A percentile compares a stretch with the other conserved stretches of the same genome.
Evolutionary conservation across 2,888 invertebrate genomes (phyloP).

Genomic region (Didymodactylos carnosus): DNA sequence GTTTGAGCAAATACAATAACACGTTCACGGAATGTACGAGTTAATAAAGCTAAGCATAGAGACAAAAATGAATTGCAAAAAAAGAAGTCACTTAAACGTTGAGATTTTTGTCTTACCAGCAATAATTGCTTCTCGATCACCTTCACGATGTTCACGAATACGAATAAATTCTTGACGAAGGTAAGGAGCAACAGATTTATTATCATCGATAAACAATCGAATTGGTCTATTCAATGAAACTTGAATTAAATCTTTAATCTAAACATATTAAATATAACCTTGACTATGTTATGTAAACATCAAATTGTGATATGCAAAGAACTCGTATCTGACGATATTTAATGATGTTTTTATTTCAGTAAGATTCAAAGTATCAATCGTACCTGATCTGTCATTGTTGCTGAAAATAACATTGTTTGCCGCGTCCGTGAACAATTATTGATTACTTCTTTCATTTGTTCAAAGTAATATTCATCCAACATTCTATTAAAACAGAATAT

Average conservation of each 20-base stretch:
- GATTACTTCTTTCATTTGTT: slow-evolving; percentile 95
- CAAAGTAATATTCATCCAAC: slow-evolving; percentile 92
- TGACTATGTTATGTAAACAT: too few relatives aligned
- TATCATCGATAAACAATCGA: slow-evolving; percentile 80
- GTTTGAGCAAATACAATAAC: slow-evolving; percentile 89
- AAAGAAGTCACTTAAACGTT: slow-evolving; percentile 29
- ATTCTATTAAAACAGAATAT: slow-evolving; percentile 45
- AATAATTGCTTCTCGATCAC: slow-evolving; percentile 66
- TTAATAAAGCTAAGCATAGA: slow-evolving; percentile 45
- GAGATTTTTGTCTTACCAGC: slow-evolving; percentile 29
- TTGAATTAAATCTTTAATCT: slow-evolving; percentile 63
- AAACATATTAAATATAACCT: background rate
- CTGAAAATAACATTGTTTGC: slow-evolving; percentile 91
- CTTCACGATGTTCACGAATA: slow-evolving; percentile 64
- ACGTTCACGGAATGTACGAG: slow-evolving; percentile 69
- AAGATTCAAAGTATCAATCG: background rate
- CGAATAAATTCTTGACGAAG: slow-evolving; percentile 78
- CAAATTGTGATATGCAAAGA: too few relatives aligned
- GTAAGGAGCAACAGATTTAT: slow-evolving; percentile 81
- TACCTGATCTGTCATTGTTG: slow-evolving; percentile 96
- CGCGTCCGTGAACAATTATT: slow-evolving; percentile 67
- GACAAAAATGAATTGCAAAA: background rate
- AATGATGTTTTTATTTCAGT: too few relatives aligned
- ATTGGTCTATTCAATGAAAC: slow-evolving; percentile 79
- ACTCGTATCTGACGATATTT: too few relatives aligned